A percentile compares a stretch with the other conserved stretches of the same genome.
phyloP scores from a whole-genome alignment of 1,140 invertebrate species.

The Fragariocoptes setiger region DNA sequence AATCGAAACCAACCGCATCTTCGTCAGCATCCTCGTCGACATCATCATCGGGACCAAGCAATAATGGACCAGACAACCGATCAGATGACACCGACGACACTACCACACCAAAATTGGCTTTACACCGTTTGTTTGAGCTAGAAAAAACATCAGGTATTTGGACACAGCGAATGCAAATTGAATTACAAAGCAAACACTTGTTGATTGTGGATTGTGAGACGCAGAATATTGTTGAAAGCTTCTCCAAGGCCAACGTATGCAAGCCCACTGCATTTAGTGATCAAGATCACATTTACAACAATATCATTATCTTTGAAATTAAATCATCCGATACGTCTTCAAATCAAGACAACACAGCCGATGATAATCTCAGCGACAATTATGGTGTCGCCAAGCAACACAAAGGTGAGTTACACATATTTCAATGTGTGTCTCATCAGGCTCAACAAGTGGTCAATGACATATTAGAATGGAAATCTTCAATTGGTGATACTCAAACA shows the following conservation, averaged over 20 bases:
- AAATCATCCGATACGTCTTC: no score
- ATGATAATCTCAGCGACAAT: no score
- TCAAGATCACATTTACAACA: slow-evolving; percentile 82
- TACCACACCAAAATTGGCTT: slow-evolving; percentile 35
- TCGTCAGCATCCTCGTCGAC: not conserved
- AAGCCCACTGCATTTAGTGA: slow-evolving; percentile 89
- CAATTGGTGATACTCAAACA: no score
- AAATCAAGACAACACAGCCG: no score
- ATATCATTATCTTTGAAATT: slow-evolving; percentile 85
- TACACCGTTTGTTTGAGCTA: slow-evolving; percentile 64
- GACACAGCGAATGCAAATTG: slow-evolving; percentile 63
- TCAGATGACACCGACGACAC: not conserved
- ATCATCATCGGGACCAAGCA: slow-evolving; percentile 36
- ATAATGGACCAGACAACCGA: slow-evolving; percentile 37
- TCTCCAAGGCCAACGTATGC: slow-evolving; percentile 60
- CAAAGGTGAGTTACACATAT: slow-evolving; percentile 90
- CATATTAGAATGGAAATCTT: slow-evolving; percentile 29
- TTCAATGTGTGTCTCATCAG: slow-evolving; percentile 32
- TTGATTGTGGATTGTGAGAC: slow-evolving; percentile 9
- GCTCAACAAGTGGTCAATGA: slow-evolving; percentile 61
- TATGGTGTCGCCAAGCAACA: no score
- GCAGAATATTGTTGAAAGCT: slow-evolving; percentile 57
- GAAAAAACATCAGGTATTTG: slow-evolving; percentile 88
- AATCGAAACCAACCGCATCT: not conserved
- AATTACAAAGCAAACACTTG: slow-evolving; percentile 8